Percentiles rank a stretch among this genome's conserved stretches.
These are phyloP conservation scores for Amazonetta brasiliensis DNA, from an alignment of 2,797 vertebrate genomes.

Conservation along the genomic window DNA sequence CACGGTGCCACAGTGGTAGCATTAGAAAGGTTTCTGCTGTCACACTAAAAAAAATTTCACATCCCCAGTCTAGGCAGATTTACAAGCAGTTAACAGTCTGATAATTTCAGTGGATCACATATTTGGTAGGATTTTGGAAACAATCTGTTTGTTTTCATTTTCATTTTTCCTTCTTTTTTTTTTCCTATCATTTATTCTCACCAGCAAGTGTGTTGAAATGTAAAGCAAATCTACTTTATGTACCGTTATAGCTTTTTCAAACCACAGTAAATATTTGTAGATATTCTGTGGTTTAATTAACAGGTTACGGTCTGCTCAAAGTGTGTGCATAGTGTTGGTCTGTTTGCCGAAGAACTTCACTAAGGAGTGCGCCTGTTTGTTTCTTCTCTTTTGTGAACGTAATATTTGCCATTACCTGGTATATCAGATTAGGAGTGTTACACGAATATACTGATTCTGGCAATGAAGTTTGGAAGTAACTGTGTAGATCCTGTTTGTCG, in stretches of 20 bases:
- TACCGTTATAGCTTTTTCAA: constrained; percentile 19
- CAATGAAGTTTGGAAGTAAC: constrained; percentile 59
- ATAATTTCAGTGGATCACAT: constrained; percentile 23
- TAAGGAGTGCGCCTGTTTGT: constrained; percentile 13
- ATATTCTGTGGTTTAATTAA: constrained; percentile 51
- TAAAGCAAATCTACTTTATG: constrained; percentile 40
- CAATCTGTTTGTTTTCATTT: constrained; percentile 39
- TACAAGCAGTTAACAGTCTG: constrained; percentile 56
- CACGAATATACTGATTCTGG: constrained; percentile 44
- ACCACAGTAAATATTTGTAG: constrained; percentile 16
- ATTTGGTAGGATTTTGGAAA: constrained; percentile 45
- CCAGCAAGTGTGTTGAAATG: neutral
- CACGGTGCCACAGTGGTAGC: neutral
- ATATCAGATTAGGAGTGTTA: constrained; percentile 44
- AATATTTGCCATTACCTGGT: constrained; percentile 53
- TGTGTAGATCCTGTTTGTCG: constrained; percentile 52
- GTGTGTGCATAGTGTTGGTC: neutral
- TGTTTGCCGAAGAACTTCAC: neutral
- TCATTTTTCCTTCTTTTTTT: neutral
- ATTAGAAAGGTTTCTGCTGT: constrained; percentile 19
- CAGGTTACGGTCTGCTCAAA: neutral
- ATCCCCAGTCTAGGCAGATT: constrained; percentile 27
- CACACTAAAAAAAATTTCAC: constrained; percentile 12
- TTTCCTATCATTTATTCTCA: neutral
- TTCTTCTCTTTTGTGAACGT: constrained; percentile 21